Evolutionary conservation across 2,113 vertebrate species (phyloP).

Genomic region (Castor canadensis): DNA sequence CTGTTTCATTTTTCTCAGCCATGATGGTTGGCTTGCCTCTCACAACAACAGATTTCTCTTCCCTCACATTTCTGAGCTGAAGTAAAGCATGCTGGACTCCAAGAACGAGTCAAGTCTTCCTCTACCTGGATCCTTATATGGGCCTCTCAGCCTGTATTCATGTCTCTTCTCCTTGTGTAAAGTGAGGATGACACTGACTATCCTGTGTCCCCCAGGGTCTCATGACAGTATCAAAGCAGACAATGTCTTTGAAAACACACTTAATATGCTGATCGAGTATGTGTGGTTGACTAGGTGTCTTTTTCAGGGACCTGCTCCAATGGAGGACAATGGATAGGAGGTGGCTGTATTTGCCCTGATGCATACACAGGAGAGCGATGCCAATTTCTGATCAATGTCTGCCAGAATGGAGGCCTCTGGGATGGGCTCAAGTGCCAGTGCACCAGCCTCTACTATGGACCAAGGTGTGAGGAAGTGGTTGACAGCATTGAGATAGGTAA

Average conservation of each 20-base stretch:
- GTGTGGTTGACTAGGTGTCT: not conserved
- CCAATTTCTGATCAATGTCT: rapidly evolving
- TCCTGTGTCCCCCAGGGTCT: not conserved
- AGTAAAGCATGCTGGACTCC: too few species aligned
- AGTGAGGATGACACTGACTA: too few species aligned
- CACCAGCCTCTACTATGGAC: not conserved
- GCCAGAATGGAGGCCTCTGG: not conserved
- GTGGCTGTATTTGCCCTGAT: rapidly evolving
- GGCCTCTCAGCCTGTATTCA: not conserved
- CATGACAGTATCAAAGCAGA: not conserved
- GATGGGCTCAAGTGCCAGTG: slow-evolving; percentile 41
- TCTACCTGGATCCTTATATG: not conserved
- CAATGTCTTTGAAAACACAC: not conserved
- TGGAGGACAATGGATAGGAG: not conserved
- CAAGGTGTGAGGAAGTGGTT: rapidly evolving
- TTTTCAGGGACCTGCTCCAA: not conserved
- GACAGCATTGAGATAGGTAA: not conserved
- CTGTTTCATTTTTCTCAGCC: too few species aligned
- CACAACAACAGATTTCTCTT: too few species aligned
- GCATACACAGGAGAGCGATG: not conserved
- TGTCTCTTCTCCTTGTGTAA: not conserved
- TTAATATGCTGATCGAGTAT: too few species aligned
- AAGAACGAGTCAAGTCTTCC: not conserved
- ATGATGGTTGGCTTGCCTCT: too few species aligned
- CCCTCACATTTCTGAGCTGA: too few species aligned